Percentiles rank a stretch among this genome's conserved stretches.
These are phyloP conservation scores for Drosophila merina DNA, from an alignment of 2,888 invertebrate genomes.

Conservation along the genomic window DNA sequence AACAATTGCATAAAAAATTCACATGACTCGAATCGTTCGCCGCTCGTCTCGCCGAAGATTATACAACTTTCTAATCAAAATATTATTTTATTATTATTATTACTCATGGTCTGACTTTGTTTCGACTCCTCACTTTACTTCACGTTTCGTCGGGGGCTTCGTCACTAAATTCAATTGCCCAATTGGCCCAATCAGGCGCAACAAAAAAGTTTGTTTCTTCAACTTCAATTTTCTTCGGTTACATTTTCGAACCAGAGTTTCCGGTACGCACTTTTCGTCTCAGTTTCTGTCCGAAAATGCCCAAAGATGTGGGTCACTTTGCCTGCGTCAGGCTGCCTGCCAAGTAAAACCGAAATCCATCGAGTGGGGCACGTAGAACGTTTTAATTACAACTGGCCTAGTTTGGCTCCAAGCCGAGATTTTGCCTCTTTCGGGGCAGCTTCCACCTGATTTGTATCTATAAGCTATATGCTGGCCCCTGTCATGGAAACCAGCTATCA, in stretches of 20 bases:
- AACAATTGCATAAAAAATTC: constrained; percentile 56
- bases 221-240: constrained; percentile 27
- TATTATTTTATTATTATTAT: constrained; percentile 63
- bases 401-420: constrained; percentile 48
- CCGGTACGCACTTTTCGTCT: constrained; percentile 37
- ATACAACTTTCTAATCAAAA: constrained; percentile 78
- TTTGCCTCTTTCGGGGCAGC: constrained; percentile 7
- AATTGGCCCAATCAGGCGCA: constrained; percentile 55
- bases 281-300: not conserved
- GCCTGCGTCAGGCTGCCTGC: constrained; percentile 8
- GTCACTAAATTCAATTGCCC: constrained; percentile 56
- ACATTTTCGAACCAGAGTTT: constrained; percentile 14
- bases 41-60: constrained; percentile 55
- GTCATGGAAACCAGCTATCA: constrained; percentile 49
- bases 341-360: constrained; percentile 34
- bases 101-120: constrained; percentile 32
- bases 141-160: constrained; percentile 36
- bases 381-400: constrained; percentile 81
- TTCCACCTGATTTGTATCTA: constrained; percentile 27
- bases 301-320: constrained; percentile 27
- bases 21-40: constrained; percentile 63
- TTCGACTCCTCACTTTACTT: constrained; percentile 25
- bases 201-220: constrained; percentile 19
- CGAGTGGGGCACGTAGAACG: constrained; percentile 71
- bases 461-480: constrained; percentile 32